phyloP scores from a whole-genome alignment of 2,113 vertebrate species.

The Paralichthys olivaceus region DNA sequence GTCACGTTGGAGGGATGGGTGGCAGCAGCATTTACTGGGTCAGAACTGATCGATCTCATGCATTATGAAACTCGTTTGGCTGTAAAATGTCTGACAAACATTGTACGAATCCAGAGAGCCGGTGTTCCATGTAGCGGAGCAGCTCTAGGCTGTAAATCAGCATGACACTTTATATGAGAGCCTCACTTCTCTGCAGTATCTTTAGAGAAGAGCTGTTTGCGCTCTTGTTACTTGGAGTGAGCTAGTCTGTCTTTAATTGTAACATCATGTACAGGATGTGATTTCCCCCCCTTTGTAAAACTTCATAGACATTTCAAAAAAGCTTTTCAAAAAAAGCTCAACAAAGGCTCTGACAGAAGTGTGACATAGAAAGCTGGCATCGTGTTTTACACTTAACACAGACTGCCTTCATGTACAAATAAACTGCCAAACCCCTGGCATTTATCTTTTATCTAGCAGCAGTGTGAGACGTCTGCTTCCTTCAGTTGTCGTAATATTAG shows the following conservation, averaged over 20 bases:
- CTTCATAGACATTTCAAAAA: slow-evolving; percentile 11
- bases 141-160: slow-evolving; percentile 31
- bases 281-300: slow-evolving; percentile 12
- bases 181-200: background rate
- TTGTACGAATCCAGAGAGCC: background rate
- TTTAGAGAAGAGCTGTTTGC: slow-evolving; percentile 9
- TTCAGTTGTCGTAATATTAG: background rate
- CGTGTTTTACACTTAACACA: slow-evolving; percentile 14
- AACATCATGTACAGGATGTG: slow-evolving; percentile 7
- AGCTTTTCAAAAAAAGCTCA: no score
- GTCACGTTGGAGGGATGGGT: background rate
- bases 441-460: slow-evolving; percentile 35
- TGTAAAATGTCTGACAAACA: slow-evolving; percentile 39
- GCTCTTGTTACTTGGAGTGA: background rate
- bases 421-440: background rate
- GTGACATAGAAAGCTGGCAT: slow-evolving; percentile 10
- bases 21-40: slow-evolving; percentile 20
- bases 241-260: slow-evolving; percentile 14
- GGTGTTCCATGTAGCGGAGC: slow-evolving; percentile 13
- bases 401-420: slow-evolving; percentile 27
- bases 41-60: slow-evolving; percentile 39
- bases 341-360: no score
- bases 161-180: slow-evolving; percentile 27
- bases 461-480: slow-evolving; percentile 8
- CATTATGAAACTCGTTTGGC: slow-evolving; percentile 38